A percentile compares a stretch with the other conserved stretches of the same genome.
These are phyloP conservation scores for Epinephelus cyanopodus DNA, from an alignment of 2,113 vertebrate species.

Conservation along the genomic window DNA sequence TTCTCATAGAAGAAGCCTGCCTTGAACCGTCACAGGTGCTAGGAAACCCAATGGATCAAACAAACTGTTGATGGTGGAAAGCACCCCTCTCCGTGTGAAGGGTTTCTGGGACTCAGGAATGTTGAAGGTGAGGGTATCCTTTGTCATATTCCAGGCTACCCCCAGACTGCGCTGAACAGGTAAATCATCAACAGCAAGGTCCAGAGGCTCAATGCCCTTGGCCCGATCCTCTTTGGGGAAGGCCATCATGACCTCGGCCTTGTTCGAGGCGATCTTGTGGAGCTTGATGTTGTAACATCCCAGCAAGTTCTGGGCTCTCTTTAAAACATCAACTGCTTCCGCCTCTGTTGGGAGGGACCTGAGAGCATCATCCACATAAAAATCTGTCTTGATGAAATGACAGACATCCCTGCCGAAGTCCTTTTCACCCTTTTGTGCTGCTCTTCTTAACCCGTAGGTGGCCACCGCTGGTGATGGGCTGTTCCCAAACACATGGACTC, in stretches of 20 bases:
- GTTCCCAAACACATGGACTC: no score
- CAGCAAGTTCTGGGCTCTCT: no score
- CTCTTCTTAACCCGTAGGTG: no score
- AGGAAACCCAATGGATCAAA: neutral
- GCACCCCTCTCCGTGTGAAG: neutral
- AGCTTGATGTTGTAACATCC: no score
- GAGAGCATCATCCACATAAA: no score
- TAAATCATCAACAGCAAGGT: neutral
- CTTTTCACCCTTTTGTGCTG: no score
- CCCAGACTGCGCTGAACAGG: neutral
- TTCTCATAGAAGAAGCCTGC: neutral
- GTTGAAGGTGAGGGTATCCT: neutral
- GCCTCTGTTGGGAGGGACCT: no score
- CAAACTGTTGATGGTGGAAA: neutral
- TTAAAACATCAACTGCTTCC: no score
- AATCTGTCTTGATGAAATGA: no score
- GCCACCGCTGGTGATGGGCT: no score
- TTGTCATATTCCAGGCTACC: neutral
- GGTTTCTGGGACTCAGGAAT: neutral
- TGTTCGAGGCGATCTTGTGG: neutral
- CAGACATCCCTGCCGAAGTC: no score
- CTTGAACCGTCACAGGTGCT: neutral
- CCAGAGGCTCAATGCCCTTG: fast-evolving
- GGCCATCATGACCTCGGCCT: neutral
- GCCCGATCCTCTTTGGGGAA: neutral